Evolutionary conservation across 2,888 invertebrate species (phyloP), one percentile per base, ranked within the genome.

Genomic region (Prostheceraeus crozeri): DNA sequence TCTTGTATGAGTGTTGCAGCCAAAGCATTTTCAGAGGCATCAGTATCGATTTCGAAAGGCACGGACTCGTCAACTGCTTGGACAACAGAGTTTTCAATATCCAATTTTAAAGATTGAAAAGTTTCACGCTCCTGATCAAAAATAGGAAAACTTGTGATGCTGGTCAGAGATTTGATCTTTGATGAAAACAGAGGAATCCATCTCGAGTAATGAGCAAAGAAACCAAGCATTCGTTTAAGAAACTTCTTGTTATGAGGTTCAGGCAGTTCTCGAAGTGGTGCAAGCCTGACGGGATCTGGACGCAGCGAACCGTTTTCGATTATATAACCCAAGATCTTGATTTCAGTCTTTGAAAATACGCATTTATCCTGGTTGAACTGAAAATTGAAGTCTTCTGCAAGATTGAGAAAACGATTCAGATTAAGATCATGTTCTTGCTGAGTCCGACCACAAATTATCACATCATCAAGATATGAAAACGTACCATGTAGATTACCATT

Each of bases 1-100:
- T 19, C 56, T 57, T 57, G 28, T 28, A 27, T 57, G 19, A 57
- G 33, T 58, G 58, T 27, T 21, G 58, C 45, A 16, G 45, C 45
- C 8, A 45, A 11, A 16, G 45, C 45, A 10, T 11, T 10, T 8
- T 45, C 45, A 8, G 45, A 45, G 14, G 45, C 45, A 45, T 45
- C 45, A 14, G 45, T 45, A 8, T 45, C 45, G 45, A 45, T 16
- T 10, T 11, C 45, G 16, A 45, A 45, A 8, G 45, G 45, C n/a
- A n/a, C n/a, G n/a, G n/a, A n/a, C n/a, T n/a, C n/a, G n/a, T n/a
- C n/a, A n/a, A n/a, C n/a, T n/a, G n/a, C n/a, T n/a, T n/a, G n/a
- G n/a, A n/a, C n/a, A n/a, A n/a, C n/a, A n/a, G n/a, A n/a, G n/a
- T n/a, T n/a, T n/a, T n/a, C n/a, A n/a, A n/a, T n/a, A n/a, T n/a